Base-by-base conservation (phyloP, 2,797 vertebrate species). In the Sebastes goodei region DNA sequence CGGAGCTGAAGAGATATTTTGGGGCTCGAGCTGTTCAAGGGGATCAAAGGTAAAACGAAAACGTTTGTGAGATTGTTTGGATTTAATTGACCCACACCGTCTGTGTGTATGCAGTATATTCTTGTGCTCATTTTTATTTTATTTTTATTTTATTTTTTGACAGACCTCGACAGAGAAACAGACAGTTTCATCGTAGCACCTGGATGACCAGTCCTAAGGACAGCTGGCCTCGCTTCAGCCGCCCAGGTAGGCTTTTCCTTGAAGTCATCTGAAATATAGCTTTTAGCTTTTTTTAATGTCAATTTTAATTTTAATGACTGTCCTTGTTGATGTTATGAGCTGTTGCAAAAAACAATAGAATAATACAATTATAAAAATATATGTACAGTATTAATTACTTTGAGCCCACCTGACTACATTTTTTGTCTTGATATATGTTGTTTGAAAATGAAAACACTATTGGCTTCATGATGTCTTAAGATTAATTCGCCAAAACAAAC, bases 1-100 rank as follows among this genome's bases (percentile, higher is more conserved):
- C 97, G 0, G 98, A 99, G 89, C 92, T 99, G 88, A 99, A 99
- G 91, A 97, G 97, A 90, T 99, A 98, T 86, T 99, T 99, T 55
- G 98, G 98, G 35, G 97, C 97, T 76, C 97, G 98, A 11, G 98
- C 98, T 4, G 96, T 99, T 83, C 94, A 99, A 2, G 98, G 98
- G 8, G 97, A 99, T 78, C 98, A 99, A 88, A 98, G 98, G 98
- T 99, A 87, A 92, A 94, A 67, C 20, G 6, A 32, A 62, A 7
- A 5, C 3, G 11, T 42, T 17, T 74, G 6, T 49, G 3, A 33
- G 5, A n/a, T 35, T 35, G 10, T 59, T 63, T 42, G 1, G 4
- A 32, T 72, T 53, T 25, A 38, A 61, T 33, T 35, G 2, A 0
- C 1, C 21, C 4, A 9, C 1, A 0, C 12, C n/a, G 5, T 71